A percentile compares a stretch with the other conserved stretches of the same genome.
phyloP scores from a whole-genome alignment of 2,888 invertebrate species.

The Polyommatus iphigenia region DNA sequence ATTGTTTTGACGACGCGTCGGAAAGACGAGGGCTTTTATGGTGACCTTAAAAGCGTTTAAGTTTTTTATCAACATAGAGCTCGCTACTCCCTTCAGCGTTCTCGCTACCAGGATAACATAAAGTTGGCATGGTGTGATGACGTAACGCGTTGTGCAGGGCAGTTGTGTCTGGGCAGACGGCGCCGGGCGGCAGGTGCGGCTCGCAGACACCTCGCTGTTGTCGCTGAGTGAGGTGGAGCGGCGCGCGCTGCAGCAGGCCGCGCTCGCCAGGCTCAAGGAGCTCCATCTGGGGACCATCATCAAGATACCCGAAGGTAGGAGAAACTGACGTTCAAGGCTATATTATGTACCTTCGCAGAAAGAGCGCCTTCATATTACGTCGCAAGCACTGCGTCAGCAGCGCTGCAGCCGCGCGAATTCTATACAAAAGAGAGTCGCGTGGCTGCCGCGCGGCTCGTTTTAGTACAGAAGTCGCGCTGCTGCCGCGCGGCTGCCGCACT shows the following conservation, averaged over 20 bases:
- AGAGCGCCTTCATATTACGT: too few relatives aligned
- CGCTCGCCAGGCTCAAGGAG: constrained; percentile 91
- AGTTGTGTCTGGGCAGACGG: constrained; percentile 89
- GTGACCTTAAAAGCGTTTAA: too few relatives aligned
- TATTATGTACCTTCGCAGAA: too few relatives aligned
- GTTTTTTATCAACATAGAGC: not conserved
- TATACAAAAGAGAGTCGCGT: too few relatives aligned
- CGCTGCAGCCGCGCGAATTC: too few relatives aligned
- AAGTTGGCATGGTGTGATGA: constrained; percentile 58
- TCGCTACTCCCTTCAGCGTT: not conserved
- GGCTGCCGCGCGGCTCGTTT: too few relatives aligned
- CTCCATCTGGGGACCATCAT: constrained; percentile 90
- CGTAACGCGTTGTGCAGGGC: constrained; percentile 83
- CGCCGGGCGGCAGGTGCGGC: constrained; percentile 84
- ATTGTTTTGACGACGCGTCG: not conserved
- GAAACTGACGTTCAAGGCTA: not conserved
- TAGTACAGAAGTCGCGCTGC: too few relatives aligned
- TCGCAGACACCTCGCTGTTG: constrained; percentile 85
- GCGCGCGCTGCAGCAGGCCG: constrained; percentile 90
- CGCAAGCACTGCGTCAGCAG: too few relatives aligned
- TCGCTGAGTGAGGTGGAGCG: constrained; percentile 89
- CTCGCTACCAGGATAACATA: not conserved
- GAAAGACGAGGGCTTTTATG: too few relatives aligned
- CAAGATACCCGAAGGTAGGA: constrained; percentile 89
- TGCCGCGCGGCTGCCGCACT: too few relatives aligned